Conservation (phyloP, 2,113 vertebrate genomes). For the Misgurnus anguillicaudatus region DNA sequence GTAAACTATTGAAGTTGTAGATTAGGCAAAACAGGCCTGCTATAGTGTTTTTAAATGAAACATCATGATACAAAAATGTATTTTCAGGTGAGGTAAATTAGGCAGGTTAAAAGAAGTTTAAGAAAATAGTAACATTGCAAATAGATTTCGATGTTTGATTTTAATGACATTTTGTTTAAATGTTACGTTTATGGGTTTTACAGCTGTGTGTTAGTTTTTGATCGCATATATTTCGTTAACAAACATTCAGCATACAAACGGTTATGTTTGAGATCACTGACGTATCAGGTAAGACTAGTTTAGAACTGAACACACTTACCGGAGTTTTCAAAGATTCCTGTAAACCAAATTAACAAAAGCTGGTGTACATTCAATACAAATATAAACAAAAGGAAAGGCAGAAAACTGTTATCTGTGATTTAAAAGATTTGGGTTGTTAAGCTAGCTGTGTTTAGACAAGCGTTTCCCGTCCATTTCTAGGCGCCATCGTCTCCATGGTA, state of each 20-base stretch:
- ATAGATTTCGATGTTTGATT: no score
- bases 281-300: not conserved
- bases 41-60: no score
- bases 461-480: not conserved
- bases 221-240: no score
- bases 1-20: not conserved
- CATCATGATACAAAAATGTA: no score
- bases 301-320: conserved; percentile 5
- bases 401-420: not conserved
- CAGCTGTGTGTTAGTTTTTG: not conserved
- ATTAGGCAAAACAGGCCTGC: not conserved
- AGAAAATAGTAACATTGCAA: no score
- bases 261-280: not conserved
- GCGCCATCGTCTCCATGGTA: conserved; percentile 56
- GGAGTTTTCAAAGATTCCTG: not conserved
- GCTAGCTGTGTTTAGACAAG: not conserved
- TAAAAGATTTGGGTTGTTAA: not conserved
- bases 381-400: not conserved
- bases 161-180: no score
- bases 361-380: not conserved
- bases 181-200: no score
- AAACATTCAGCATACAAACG: no score
- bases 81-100: no score
- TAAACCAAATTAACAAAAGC: not conserved
- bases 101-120: no score